Evolutionary conservation across 2,888 invertebrate genomes (phyloP), one percentile per base, ranked within the genome.

Genomic region (Aphodius granarius): DNA sequence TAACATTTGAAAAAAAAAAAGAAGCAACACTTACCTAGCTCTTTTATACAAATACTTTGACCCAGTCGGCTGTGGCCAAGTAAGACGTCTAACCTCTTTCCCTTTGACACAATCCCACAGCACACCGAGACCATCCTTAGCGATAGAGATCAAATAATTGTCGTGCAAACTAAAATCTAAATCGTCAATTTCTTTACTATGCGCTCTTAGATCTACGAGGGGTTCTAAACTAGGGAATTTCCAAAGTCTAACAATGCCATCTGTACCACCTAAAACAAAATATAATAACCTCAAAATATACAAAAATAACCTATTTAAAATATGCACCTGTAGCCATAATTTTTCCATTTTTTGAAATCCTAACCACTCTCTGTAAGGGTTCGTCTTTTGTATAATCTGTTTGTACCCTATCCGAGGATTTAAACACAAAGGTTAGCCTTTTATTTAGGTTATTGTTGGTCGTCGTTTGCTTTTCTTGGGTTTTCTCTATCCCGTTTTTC

Each of bases 141-240:
- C 94, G 79, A 97, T 94, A 81, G 95, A 95, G 73, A 94, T 94
- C 73, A 97, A 87, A 84, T 92, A 89, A 73, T 91, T 91, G 78
- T 94, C 93, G 83, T 92, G 92, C 1, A 94, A 93, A 87, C 95
- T 95, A 85, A 98, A 95, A 88, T 97, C 97, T 73, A 98, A 86
- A 86, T 98, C 98, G 84, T 98, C 98, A 79, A 98, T 94, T 90
- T 98, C 98, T 87, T 95, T 95, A 74, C 90, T 91, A 83, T 98
- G 98, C 62, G 93, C 95, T 78, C 92, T 89, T 9, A 97, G 88
- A 80, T 93, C 93, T 82, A 91, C 90, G 18, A 92, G 84, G 80
- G 92, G 90, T 73, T 92, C 89, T 88, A 97, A 89, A 81, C 92
- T 91, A 0, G 97, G 97, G 86, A 96, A 96, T 83, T 92, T 91